Percentiles rank a stretch among this genome's conserved stretches.
These are phyloP conservation scores for Microtus californicus DNA, from an alignment of 2,797 vertebrate species.

Conservation along the genomic window DNA sequence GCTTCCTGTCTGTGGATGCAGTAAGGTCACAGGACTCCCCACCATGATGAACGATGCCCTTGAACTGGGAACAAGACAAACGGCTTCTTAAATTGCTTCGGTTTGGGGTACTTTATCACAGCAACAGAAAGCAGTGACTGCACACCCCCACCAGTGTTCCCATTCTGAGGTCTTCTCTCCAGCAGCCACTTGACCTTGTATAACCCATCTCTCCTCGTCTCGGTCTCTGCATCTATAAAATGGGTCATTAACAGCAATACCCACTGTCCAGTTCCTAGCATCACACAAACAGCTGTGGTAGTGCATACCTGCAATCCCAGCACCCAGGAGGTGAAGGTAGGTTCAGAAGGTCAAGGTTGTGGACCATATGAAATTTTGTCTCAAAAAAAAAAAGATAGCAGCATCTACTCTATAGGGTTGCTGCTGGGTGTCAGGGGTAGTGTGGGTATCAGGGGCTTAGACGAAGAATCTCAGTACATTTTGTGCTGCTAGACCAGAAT, in stretches of 20 bases:
- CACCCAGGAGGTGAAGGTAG: background rate
- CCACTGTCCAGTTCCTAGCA: background rate
- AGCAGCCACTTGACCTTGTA: background rate
- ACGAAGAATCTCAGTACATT: background rate
- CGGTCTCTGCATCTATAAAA: constrained; percentile 51
- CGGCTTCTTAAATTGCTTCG: background rate
- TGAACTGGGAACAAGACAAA: background rate
- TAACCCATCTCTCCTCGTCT: background rate
- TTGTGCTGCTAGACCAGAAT: background rate
- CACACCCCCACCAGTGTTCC: background rate
- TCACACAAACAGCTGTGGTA: background rate
- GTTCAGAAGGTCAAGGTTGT: background rate
- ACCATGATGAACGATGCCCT: background rate
- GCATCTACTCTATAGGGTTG: too few relatives aligned
- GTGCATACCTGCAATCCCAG: background rate
- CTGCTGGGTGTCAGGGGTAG: background rate
- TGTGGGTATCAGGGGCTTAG: background rate
- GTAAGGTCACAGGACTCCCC: background rate
- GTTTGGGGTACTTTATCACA: background rate
- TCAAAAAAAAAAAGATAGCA: background rate
- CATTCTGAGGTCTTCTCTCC: background rate
- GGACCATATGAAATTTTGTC: background rate
- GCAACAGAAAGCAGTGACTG: background rate
- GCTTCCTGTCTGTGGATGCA: background rate
- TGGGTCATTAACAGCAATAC: background rate